Percentiles rank a stretch among this genome's conserved stretches.
Conservation (phyloP, 2,113 vertebrate species). For the Cheirogaleus medius region DNA sequence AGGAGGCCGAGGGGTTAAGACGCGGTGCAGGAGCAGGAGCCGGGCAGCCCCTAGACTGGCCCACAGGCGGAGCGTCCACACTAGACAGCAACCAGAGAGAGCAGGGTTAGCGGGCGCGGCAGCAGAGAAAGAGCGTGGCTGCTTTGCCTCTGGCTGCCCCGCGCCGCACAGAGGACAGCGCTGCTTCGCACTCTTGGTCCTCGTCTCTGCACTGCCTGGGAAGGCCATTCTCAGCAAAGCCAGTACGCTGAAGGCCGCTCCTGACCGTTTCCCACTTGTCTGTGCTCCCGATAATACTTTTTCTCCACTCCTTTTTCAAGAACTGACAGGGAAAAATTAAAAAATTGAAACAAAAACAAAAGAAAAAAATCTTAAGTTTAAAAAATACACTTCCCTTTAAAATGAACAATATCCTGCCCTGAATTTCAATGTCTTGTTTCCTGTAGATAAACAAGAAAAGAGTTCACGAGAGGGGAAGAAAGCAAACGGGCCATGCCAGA, state of each 20-base stretch:
- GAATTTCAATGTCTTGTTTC: slow-evolving; percentile 19
- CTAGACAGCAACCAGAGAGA: slow-evolving; percentile 67
- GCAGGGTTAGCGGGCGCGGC: slow-evolving; percentile 9
- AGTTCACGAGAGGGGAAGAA: neutral
- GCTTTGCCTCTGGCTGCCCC: neutral
- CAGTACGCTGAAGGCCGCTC: neutral
- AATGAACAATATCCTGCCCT: slow-evolving; percentile 25
- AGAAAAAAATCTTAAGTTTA: neutral
- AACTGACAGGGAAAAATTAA: neutral
- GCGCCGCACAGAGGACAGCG: neutral
- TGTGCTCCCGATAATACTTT: neutral
- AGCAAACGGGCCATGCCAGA: neutral
- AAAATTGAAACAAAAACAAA: neutral
- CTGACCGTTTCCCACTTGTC: neutral
- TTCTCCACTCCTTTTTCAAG: neutral
- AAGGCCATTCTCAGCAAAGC: neutral
- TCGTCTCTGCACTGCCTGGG: neutral
- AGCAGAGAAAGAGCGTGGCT: rapidly evolving
- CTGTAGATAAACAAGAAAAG: neutral
- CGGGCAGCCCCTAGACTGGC: slow-evolving; percentile 69
- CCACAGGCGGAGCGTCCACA: slow-evolving; percentile 29
- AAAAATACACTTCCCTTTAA: neutral
- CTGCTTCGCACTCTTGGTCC: too few relatives aligned
- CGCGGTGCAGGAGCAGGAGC: slow-evolving; percentile 78
- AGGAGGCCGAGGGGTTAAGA: slow-evolving; percentile 86